Percentiles rank a stretch among this genome's conserved stretches.
Conservation (phyloP, 1,140 invertebrate genomes). For the Neotoxoptera formosana region DNA sequence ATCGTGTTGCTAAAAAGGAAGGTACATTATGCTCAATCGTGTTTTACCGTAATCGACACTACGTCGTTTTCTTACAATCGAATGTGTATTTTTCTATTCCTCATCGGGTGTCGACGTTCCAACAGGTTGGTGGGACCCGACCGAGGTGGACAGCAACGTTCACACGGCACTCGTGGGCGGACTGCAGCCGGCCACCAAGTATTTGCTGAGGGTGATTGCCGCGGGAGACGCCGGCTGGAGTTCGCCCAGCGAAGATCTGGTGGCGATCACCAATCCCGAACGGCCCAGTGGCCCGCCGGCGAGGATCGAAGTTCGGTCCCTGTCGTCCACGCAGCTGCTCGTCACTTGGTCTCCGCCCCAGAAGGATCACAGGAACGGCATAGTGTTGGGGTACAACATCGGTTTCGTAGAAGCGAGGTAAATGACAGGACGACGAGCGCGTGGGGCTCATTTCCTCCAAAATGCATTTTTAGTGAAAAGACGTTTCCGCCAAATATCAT, state of each 20-base stretch:
- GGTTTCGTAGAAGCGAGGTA: constrained; percentile 65
- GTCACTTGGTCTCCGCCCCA: constrained; percentile 79
- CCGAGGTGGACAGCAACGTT: constrained; percentile 72
- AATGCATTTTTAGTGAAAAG: too few species aligned
- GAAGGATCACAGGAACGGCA: constrained; percentile 74
- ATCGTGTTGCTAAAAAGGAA: too few species aligned
- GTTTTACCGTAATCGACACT: too few species aligned
- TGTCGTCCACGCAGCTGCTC: constrained; percentile 78
- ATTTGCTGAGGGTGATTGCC: constrained; percentile 77
- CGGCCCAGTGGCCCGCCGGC: constrained; percentile 78
- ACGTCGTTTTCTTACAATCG: background rate
- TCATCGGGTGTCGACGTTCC: background rate
- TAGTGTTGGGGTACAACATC: constrained; percentile 76
- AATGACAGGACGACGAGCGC: background rate
- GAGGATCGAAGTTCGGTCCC: constrained; percentile 73
- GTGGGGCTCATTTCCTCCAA: too few species aligned
- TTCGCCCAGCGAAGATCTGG: constrained; percentile 73
- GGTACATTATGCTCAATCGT: too few species aligned
- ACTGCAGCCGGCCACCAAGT: constrained; percentile 79
- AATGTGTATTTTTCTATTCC: background rate
- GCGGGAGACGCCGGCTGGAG: constrained; percentile 80
- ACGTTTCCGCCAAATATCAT: too few species aligned
- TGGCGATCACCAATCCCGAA: constrained; percentile 78
- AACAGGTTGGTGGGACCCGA: constrained; percentile 71
- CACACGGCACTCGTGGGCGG: constrained; percentile 72